These are phyloP conservation scores for Apodemia mormo DNA, from an alignment of 2,888 invertebrate species.

Conservation along the genomic window DNA sequence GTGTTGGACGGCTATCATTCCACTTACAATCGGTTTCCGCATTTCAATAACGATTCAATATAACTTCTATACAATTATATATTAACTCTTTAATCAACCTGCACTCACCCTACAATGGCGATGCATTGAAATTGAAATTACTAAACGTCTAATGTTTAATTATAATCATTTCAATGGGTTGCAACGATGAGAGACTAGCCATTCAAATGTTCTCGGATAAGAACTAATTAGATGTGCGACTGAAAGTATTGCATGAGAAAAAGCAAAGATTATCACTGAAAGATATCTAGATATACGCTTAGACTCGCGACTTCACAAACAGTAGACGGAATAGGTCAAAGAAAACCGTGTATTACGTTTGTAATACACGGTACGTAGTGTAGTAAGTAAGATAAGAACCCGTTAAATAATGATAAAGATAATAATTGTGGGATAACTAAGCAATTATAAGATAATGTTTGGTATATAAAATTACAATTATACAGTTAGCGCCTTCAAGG, in stretches of 20 bases:
- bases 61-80: constrained; percentile 5
- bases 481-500: too few relatives aligned
- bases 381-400: too few relatives aligned
- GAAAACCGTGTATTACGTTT: too few relatives aligned
- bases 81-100: constrained; percentile 25
- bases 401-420: too few relatives aligned
- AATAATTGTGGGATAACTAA: too few relatives aligned
- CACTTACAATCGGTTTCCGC: constrained; percentile 5
- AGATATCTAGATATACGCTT: not conserved
- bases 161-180: constrained; percentile 55
- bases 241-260: constrained; percentile 20
- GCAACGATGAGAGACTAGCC: constrained; percentile 53
- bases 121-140: constrained; percentile 60
- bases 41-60: constrained; percentile 9
- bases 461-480: too few relatives aligned
- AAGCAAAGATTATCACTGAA: constrained; percentile 17
- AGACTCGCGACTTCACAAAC: too few relatives aligned
- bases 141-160: constrained; percentile 62
- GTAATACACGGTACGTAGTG: too few relatives aligned
- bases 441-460: too few relatives aligned
- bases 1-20: not conserved
- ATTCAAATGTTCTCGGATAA: constrained; percentile 68
- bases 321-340: too few relatives aligned
- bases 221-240: constrained; percentile 55
- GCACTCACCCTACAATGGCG: constrained; percentile 52